phyloP scores from a whole-genome alignment of 2,797 vertebrate genomes.

The Pteronotus mesoamericanus region DNA sequence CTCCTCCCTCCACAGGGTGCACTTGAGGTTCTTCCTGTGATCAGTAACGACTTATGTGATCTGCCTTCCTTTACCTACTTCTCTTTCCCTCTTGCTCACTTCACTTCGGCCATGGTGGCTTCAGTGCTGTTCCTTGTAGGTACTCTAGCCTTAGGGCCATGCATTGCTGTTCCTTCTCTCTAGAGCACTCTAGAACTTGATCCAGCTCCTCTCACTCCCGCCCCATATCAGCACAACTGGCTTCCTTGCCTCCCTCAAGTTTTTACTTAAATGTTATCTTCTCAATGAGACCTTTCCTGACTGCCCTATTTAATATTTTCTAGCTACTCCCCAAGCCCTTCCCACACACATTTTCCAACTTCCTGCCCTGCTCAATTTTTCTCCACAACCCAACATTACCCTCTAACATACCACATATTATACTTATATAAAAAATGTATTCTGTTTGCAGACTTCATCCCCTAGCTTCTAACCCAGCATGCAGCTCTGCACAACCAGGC shows the following conservation, averaged over 20 bases:
- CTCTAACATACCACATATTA: neutral
- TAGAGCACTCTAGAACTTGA: neutral
- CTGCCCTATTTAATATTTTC: neutral
- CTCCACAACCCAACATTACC: neutral
- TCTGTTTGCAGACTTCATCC: neutral
- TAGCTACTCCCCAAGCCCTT: neutral
- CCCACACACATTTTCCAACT: too few species aligned
- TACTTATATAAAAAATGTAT: neutral
- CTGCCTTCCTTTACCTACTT: too few species aligned
- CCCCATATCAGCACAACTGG: neutral
- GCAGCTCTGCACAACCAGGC: too few species aligned
- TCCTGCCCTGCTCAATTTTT: neutral
- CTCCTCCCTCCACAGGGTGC: neutral
- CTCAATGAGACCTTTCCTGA: neutral
- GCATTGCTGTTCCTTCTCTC: neutral
- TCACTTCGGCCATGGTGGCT: accelerated
- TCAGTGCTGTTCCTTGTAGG: neutral
- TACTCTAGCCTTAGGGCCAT: neutral
- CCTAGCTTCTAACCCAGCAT: neutral
- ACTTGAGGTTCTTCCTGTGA: neutral
- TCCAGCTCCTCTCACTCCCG: accelerated
- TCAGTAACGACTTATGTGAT: accelerated
- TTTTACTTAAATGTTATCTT: neutral
- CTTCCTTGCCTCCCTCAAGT: neutral
- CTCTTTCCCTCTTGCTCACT: too few species aligned